Percentiles rank a stretch among this genome's conserved stretches.
Conservation (phyloP, 1,140 invertebrate genomes). For the Drosophila nigromelanica region DNA sequence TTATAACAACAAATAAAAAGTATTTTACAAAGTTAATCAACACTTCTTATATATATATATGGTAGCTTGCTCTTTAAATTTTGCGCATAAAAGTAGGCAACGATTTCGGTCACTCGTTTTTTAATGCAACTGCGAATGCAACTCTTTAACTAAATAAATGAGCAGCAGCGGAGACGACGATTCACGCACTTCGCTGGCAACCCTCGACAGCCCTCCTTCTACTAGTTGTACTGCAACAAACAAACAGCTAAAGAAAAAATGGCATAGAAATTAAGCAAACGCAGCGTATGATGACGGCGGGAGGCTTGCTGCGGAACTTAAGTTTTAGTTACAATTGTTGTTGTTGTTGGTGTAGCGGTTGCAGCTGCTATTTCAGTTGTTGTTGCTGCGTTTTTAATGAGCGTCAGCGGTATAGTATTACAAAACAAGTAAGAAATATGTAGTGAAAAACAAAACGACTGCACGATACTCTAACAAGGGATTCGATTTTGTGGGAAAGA, state of each 20-base stretch:
- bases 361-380: slow-evolving; percentile 20
- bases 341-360: slow-evolving; percentile 4
- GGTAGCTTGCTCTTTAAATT: slow-evolving; percentile 24
- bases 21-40: too few relatives aligned
- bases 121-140: slow-evolving; percentile 19
- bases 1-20: too few relatives aligned
- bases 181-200: slow-evolving; percentile 56
- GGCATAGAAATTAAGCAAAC: slow-evolving; percentile 74
- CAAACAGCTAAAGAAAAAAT: slow-evolving; percentile 44
- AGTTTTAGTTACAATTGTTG: slow-evolving; percentile 21
- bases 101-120: slow-evolving; percentile 19
- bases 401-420: slow-evolving; percentile 37
- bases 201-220: not conserved
- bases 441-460: not conserved
- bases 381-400: slow-evolving; percentile 64
- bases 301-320: slow-evolving; percentile 21
- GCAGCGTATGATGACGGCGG: slow-evolving; percentile 46
- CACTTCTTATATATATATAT: too few relatives aligned
- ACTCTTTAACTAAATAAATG: slow-evolving; percentile 61
- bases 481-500: too few relatives aligned
- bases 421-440: slow-evolving; percentile 3
- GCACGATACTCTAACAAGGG: not conserved
- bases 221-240: slow-evolving; percentile 19
- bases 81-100: slow-evolving; percentile 48
- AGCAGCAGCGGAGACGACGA: slow-evolving; percentile 50